Conservation (phyloP, 2,888 invertebrate species). For the Tricholauxania praeusta region DNA sequence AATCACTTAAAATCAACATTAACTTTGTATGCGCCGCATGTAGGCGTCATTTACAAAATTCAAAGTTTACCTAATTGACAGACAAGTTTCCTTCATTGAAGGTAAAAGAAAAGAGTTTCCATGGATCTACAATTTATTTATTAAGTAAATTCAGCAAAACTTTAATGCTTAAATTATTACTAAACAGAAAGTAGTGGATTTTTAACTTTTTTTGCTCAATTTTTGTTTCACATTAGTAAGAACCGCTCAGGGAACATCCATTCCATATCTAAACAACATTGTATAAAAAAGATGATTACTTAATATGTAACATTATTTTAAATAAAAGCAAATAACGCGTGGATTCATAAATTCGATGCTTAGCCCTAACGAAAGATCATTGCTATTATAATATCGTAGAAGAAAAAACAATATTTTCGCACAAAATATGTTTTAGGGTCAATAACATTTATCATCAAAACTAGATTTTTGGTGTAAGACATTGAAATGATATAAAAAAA, state of each 20-base stretch:
- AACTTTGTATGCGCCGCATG: conserved; percentile 30
- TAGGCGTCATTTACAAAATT: conserved; percentile 32
- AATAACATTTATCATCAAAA: too few relatives aligned
- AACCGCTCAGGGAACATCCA: conserved; percentile 61
- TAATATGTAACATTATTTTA: conserved; percentile 58
- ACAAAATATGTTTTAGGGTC: too few relatives aligned
- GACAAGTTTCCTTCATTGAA: conserved; percentile 42
- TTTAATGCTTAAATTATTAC: conserved; percentile 33
- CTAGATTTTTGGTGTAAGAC: too few relatives aligned
- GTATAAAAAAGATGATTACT: conserved; percentile 58
- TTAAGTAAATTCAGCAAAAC: conserved; percentile 34
- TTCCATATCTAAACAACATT: conserved; percentile 63
- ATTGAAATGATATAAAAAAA: too few relatives aligned
- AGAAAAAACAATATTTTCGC: background rate
- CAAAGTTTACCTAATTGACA: conserved; percentile 15
- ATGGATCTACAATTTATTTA: conserved; percentile 47
- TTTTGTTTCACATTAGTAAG: conserved; percentile 32
- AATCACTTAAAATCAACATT: conserved; percentile 19
- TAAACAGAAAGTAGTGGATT: conserved; percentile 26
- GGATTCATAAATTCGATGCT: conserved; percentile 16
- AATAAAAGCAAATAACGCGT: conserved; percentile 34
- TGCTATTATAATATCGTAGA: background rate
- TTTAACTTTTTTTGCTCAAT: conserved; percentile 30
- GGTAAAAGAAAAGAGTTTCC: conserved; percentile 51
- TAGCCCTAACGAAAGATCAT: conserved; percentile 22